phyloP scores from a whole-genome alignment of 1,140 invertebrate species.

The Bombus fervidus region DNA sequence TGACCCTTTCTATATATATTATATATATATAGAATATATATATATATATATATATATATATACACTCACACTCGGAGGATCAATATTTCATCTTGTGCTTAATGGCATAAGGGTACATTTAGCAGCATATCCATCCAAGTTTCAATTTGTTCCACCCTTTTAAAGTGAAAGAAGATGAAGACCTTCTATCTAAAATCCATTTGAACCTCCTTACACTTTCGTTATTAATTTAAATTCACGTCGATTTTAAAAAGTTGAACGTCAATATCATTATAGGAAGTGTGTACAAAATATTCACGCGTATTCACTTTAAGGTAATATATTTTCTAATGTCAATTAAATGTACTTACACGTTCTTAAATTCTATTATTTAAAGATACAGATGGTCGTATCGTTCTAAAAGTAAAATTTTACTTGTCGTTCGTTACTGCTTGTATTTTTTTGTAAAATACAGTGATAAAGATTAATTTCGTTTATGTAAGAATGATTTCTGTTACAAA shows the following conservation, averaged over 20 bases:
- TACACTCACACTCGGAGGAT: not conserved
- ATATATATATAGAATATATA: too few species aligned
- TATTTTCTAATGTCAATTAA: not conserved
- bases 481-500: too few species aligned
- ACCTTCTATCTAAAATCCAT: not conserved
- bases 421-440: not conserved
- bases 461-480: not conserved
- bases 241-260: not conserved
- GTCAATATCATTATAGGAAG: not conserved
- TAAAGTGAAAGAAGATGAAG: not conserved
- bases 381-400: not conserved
- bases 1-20: not conserved
- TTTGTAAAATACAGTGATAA: not conserved
- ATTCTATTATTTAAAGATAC: not conserved
- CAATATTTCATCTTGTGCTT: slow-evolving; percentile 21
- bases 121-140: not conserved
- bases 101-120: slow-evolving; percentile 18
- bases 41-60: too few species aligned
- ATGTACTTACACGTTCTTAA: not conserved
- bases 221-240: not conserved
- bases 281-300: not conserved
- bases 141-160: slow-evolving; percentile 9
- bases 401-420: not conserved
- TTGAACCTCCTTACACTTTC: not conserved
- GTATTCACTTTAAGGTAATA: not conserved